Evolutionary conservation across 2,797 vertebrate genomes (phyloP), one percentile per base, ranked within the genome.

Genomic region (Brachyrhaphis roseni): DNA sequence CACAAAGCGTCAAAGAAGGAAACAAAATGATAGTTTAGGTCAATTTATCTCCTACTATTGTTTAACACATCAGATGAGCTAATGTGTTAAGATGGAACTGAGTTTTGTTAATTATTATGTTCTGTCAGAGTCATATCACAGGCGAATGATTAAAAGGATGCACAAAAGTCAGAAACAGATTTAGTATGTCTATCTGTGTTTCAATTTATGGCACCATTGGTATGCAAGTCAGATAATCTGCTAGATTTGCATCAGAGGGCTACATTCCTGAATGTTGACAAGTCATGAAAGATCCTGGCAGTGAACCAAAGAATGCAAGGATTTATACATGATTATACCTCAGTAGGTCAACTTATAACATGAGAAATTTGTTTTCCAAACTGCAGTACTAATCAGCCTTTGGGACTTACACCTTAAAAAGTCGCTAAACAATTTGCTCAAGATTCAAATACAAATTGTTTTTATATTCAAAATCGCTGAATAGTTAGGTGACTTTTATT

Each of bases 301-400:
- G 89, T 49, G 66, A 76, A 78, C 80, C 80, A 82, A 78, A 86
- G 85, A 87, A 85, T 83, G 84, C 91, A 88, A 92, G 91, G 88
- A 89, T 86, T 51, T 23, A 78, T 86, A 76, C 72, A 46, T 46
- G 43, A 80, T 88, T 81, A 81, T 81, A 79, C 81, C 74, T 74
- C 62, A 43, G 76, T 11, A 70, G 77, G 76, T 82, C 79, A 83
- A 45, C 49, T 36, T 84, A 74, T 81, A 41, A 80, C 82, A 72
- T 81, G 87, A 82, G 79, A 26, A 75, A 81, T 88, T 86, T 82
- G 79, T 84, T 86, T 84, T 85, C 11, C 59, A 46, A n/a, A 64
- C 83, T 80, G 81, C 75, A 72, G 12, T 6, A 82, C 5, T 34
- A 71, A 86, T 84, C 78, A 87, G 53, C n/a, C 1, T 26, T 72